Evolutionary conservation across 2,113 vertebrate genomes (phyloP), one percentile per base, ranked within the genome.

Genomic region (Taxidea taxus): DNA sequence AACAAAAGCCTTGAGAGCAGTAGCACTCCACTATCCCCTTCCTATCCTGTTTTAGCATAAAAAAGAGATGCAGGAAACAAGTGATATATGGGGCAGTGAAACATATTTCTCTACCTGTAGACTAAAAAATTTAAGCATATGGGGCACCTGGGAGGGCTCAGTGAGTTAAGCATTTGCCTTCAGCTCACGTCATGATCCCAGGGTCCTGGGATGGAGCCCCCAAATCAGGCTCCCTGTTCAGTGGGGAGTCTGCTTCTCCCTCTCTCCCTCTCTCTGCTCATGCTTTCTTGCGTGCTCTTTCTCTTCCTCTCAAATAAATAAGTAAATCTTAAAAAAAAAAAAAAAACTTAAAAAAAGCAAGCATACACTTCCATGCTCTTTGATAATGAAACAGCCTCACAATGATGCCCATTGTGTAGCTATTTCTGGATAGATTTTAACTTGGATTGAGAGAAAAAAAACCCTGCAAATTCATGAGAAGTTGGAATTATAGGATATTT

Each of bases 401-500:
- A 70, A 87, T 27, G 54, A 58, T 68, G 42, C 34, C 74, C 82
- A 70, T 3, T n/a, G 0, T 27, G 39, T 37, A 80, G 78, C 54
- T 90, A 54, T 87, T 92, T 82, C 64, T 81, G 15, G 4, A 29
- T n/a, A 60, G 44, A 70, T 54, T 66, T 93, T 85, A 97, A 95
- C 83, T 96, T 74, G 44, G n/a, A 88, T 90, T 82, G 94, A 82
- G 62, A 62, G 39, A 34, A 29, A 56, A 85, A 90, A 60, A 68
- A 78, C 58, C 37, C 20, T 77, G 66, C 6, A 64, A 95, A 72
- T 81, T 54, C 64, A 97, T 84, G 62, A 54, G 27, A 98, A 64
- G 37, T 80, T 9, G n/a, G 68, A 94, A 90, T 87, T 94, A 94
- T 3, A 92, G 56, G 49, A 56, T 93, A 80, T 51, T 96, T 74